Percentiles rank a stretch among this genome's conserved stretches.
phyloP scores from a whole-genome alignment of 2,797 vertebrate genomes.

The Crenichthys baileyi region DNA sequence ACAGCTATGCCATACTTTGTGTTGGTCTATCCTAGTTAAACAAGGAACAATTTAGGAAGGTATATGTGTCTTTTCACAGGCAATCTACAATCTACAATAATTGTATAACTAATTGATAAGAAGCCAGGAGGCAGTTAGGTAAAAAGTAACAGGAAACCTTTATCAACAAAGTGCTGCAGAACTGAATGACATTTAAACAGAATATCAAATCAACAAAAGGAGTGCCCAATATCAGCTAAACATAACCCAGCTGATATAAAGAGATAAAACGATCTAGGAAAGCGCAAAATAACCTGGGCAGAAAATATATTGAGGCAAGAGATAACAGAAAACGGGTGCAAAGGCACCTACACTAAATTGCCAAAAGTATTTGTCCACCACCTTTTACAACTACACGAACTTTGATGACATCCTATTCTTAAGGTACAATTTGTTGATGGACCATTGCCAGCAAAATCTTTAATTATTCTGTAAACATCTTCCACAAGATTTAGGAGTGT shows the following conservation, averaged over 20 bases:
- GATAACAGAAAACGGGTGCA: background rate
- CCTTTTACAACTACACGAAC: too few relatives aligned
- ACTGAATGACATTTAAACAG: background rate
- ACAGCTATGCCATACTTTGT: background rate
- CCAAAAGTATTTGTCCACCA: too few relatives aligned
- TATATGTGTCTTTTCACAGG: background rate
- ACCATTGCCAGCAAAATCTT: too few relatives aligned
- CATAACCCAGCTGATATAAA: background rate
- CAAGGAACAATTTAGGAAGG: background rate
- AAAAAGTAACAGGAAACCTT: background rate
- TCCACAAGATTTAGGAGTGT: too few relatives aligned
- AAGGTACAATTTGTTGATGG: too few relatives aligned
- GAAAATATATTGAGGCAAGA: background rate
- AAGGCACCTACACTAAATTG: background rate
- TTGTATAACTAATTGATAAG: too few relatives aligned
- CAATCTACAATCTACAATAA: background rate
- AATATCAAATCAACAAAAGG: background rate
- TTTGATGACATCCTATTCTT: too few relatives aligned
- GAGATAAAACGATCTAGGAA: background rate
- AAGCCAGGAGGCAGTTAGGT: background rate
- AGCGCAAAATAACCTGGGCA: background rate
- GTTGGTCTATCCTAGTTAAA: background rate
- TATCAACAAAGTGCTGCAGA: background rate
- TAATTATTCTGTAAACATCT: too few relatives aligned
- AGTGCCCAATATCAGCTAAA: too few relatives aligned